Percentiles rank a stretch among this genome's conserved stretches.
These are phyloP conservation scores for Acheta domesticus DNA, from an alignment of 2,888 invertebrate genomes.

Conservation along the genomic window DNA sequence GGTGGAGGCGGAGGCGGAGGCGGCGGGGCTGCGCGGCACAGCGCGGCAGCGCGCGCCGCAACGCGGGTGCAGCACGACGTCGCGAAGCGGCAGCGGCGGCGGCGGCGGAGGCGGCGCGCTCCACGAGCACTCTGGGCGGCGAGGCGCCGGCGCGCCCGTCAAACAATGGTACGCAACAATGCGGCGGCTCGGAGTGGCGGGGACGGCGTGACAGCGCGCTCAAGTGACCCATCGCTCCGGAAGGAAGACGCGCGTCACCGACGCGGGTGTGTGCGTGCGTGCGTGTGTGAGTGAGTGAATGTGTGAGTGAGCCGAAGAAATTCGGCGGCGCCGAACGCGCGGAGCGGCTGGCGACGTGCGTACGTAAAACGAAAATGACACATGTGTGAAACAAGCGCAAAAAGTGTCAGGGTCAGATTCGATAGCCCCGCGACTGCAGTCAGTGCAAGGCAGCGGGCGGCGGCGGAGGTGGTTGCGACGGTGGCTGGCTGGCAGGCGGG, in stretches of 20 bases:
- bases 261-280: too few species aligned
- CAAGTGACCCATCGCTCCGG: too few species aligned
- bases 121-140: too few species aligned
- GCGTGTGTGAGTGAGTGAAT: too few species aligned
- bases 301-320: background rate
- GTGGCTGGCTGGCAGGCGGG: conserved; percentile 18
- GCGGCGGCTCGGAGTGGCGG: background rate
- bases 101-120: background rate
- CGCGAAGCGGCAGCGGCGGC: background rate
- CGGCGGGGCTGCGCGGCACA: background rate
- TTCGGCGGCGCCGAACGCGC: conserved; percentile 24
- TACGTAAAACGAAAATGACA: background rate
- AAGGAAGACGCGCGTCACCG: too few species aligned
- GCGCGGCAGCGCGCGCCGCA: background rate
- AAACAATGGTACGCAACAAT: conserved; percentile 3
- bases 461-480: background rate
- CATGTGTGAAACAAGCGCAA: background rate
- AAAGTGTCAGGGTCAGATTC: conserved; percentile 34
- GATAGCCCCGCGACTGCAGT: conserved; percentile 19
- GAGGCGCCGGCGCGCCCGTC: background rate
- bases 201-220: too few species aligned
- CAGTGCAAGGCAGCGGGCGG: conserved; percentile 19
- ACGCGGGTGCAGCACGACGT: background rate
- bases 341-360: conserved; percentile 20
- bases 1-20: background rate